Evolutionary conservation across 2,797 vertebrate species (phyloP).

Genomic region (Parambassis ranga): DNA sequence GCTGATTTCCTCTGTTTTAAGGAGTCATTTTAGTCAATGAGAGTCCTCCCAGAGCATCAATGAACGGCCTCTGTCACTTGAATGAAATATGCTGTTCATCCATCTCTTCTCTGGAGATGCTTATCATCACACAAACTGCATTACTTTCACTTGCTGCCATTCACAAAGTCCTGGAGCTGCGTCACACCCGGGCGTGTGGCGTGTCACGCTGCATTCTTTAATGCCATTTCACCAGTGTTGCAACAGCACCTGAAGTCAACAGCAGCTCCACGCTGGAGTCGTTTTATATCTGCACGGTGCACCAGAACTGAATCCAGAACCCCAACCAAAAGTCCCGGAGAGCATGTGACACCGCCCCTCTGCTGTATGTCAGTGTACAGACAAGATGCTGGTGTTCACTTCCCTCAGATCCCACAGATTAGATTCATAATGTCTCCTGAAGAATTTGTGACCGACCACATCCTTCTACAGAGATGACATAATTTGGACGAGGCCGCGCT

Average conservation of each 20-base stretch:
- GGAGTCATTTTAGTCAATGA: too few relatives aligned
- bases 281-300: too few relatives aligned
- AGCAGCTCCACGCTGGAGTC: too few relatives aligned
- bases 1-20: too few relatives aligned
- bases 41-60: neutral
- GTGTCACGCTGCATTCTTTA: neutral
- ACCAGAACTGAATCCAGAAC: neutral
- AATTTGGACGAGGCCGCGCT: constrained; percentile 32
- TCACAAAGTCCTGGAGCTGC: neutral
- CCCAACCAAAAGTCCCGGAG: neutral
- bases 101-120: neutral
- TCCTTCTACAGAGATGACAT: constrained; percentile 45
- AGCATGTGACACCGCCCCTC: neutral
- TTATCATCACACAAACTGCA: neutral
- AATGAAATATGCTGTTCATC: neutral
- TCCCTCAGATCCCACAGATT: constrained; percentile 1
- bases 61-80: neutral
- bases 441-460: neutral
- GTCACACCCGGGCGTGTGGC: neutral
- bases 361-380: neutral
- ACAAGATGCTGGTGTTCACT: neutral
- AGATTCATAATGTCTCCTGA: constrained; percentile 4
- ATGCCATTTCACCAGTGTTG: neutral
- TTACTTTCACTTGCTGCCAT: neutral
- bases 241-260: too few relatives aligned